Evolutionary conservation across 1,140 invertebrate genomes (phyloP), one percentile per base, ranked within the genome.

Genomic region (Brachionus rubens): DNA sequence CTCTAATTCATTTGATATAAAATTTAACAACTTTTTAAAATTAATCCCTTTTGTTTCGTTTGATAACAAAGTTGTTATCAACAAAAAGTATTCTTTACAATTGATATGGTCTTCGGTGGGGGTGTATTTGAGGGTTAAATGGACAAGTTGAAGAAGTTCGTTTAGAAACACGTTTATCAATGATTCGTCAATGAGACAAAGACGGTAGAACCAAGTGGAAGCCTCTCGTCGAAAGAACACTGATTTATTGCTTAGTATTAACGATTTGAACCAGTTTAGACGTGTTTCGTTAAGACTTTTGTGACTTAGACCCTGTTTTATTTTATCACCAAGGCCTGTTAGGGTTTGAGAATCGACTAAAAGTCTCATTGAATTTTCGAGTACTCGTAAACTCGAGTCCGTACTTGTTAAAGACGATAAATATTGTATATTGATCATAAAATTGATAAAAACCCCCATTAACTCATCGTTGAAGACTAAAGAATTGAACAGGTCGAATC

Each of bases 41-140:
- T 36, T 59, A 1, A 40, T 36, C 0, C 10, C n/a, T n/a, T 59
- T 59, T 10, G 54, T 33, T 6, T 59, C 12, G 28, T 9, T 16
- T 16, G 47, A 43, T 40, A 46, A 14, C 3, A 70, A 33, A 26
- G 0, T 26, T 16, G 10, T 33, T 7, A 70, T 21, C n/a, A 70
- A 19, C 2, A 16, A 16, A 47, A 70, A 70, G 10, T 70, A 70
- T 33, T 70, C 65, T 46, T 50, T 70, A 46, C 65, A 70, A 9
- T 26, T 26, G 0, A 59, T 59, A 6, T 12, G 12, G 0, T 59
- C 28, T 12, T 19, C 9, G 3, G 30, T n/a, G 10, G 54, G 54
- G 6, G 1, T 59, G 16, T 40, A 59, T 14, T 59, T 14, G 28
- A n/a, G n/a, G n/a, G 28, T 59, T 2, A 59, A 40, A 7, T 2